Percentiles rank a stretch among this genome's conserved stretches.
Evolutionary conservation across 2,113 vertebrate species (phyloP).

Genomic region (Pollimyrus isidori): DNA sequence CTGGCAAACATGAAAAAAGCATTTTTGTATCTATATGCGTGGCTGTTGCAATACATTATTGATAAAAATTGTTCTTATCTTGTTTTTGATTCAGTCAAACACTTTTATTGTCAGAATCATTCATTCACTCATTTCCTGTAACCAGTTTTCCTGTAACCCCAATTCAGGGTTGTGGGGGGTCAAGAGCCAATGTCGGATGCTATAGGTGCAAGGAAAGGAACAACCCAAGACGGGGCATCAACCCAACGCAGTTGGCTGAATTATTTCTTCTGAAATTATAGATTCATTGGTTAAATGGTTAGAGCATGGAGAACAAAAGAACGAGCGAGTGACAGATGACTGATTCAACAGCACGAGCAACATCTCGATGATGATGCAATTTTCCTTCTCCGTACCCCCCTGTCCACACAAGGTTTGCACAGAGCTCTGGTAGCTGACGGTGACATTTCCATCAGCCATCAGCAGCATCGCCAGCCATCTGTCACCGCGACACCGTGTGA

Average conservation of each 20-base stretch:
- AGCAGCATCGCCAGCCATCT: neutral
- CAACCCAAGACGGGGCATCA: neutral
- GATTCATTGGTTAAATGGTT: neutral
- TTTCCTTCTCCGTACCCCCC: neutral
- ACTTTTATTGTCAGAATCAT: neutral
- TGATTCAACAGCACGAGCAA: neutral
- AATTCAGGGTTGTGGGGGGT: neutral
- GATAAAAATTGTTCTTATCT: neutral
- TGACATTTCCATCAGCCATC: neutral
- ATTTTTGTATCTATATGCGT: neutral
- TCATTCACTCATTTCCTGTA: neutral
- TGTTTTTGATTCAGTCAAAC: neutral
- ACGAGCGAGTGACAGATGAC: neutral
- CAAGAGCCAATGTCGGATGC: neutral
- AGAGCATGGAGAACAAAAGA: neutral
- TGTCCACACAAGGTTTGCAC: neutral
- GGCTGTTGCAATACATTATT: neutral
- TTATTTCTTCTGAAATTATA: neutral
- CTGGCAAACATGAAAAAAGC: neutral
- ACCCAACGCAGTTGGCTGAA: neutral
- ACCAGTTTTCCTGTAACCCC: neutral
- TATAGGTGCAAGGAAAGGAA: neutral
- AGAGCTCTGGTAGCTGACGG: neutral
- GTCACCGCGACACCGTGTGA: neutral
- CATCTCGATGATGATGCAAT: neutral